Evolutionary conservation across 2,888 invertebrate species (phyloP), one percentile per base, ranked within the genome.

Genomic region (Clanis bilineata): DNA sequence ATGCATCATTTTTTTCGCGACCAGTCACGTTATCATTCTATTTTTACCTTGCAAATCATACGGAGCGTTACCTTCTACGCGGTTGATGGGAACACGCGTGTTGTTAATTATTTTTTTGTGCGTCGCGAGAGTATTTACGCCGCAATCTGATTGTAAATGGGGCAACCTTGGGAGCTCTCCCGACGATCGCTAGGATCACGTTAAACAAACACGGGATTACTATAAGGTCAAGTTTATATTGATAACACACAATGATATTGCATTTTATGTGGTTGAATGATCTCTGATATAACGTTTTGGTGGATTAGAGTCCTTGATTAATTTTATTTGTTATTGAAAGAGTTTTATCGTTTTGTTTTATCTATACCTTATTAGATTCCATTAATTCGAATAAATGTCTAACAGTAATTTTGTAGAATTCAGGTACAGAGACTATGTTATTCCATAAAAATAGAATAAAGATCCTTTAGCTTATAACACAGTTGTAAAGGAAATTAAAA

Each of bases 41-140:
- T 91, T 91, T 91, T 80, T 90, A 88, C 80, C 88, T 69, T 75
- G 68, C 73, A 83, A 85, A 82, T 86, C 82, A 73, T 73, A 79
- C 72, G 71, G 74, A 78, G 71, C 76, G 78, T 80, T 88, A 81
- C 84, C 79, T 86, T 85, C 85, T 88, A 85, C 87, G 86, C 83
- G 80, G 81, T 82, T 83, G 72, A 74, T 71, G 77, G 67, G 69
- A 76, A 77, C 79, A 79, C 77, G 69, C 74, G 71, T 67, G 67
- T 79, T 79, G 76, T 76, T 77, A 79, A 75, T 77, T 76, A 65
- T 68, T 70, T 75, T 70, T 73, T 74, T 71, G 67, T 76, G 74
- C 79, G 79, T 72, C 66, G 68, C 67, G 64, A 66, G 64, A 68
- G 60, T 57, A 66, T 77, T 72, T 76, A 71, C 74, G 71, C 68